A percentile compares a stretch with the other conserved stretches of the same genome.
Evolutionary conservation across 2,888 invertebrate genomes (phyloP).

Genomic region (Rhamphomyia laevipes): DNA sequence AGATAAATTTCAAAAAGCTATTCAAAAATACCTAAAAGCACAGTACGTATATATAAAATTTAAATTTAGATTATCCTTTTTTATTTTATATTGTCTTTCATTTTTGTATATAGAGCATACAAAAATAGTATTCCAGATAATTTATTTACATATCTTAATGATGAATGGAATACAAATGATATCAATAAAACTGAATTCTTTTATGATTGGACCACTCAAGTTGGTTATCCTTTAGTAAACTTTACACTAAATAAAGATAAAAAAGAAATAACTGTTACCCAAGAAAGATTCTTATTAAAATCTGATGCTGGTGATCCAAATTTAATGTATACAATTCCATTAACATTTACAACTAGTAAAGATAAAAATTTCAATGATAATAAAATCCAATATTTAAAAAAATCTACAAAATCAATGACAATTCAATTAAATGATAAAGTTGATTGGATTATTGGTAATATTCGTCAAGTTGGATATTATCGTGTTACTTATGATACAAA

Average conservation of each 20-base stretch:
- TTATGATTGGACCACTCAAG: conserved; percentile 50
- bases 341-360: conserved; percentile 26
- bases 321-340: conserved; percentile 27
- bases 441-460: conserved; percentile 29
- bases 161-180: conserved; percentile 14
- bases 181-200: conserved; percentile 16
- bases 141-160: conserved; percentile 40
- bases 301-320: conserved; percentile 16
- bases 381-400: not conserved
- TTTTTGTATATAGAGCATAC: conserved; percentile 17
- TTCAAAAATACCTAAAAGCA: conserved; percentile 42
- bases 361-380: conserved; percentile 21
- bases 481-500: conserved; percentile 55
- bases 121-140: conserved; percentile 38
- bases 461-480: conserved; percentile 40
- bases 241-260: conserved; percentile 27
- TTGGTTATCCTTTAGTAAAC: conserved; percentile 53
- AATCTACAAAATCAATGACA: conserved; percentile 17
- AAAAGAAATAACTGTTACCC: conserved; percentile 19
- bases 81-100: not conserved
- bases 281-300: conserved; percentile 30
- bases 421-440: not conserved
- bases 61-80: not conserved
- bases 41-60: conserved; percentile 17
- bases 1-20: conserved; percentile 41